Evolutionary conservation across 2,797 vertebrate species (phyloP).

Genomic region (Sebastes vulpes): DNA sequence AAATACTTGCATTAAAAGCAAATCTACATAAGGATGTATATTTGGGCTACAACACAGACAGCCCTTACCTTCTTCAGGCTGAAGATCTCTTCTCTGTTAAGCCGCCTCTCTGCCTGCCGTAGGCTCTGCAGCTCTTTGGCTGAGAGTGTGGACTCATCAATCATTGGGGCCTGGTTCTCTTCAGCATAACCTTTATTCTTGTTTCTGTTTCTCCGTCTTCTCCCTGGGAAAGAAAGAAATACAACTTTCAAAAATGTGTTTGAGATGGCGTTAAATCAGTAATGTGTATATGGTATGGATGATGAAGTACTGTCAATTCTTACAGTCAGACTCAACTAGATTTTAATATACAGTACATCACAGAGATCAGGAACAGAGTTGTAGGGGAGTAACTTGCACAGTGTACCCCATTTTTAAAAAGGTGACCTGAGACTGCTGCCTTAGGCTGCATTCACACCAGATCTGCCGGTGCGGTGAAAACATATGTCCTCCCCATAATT

Average conservation of each 20-base stretch:
- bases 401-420: no score
- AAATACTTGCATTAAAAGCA: not conserved
- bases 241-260: not conserved
- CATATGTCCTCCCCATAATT: no score
- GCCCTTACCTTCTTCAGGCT: conserved; percentile 88
- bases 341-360: not conserved
- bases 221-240: conserved; percentile 71
- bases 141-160: conserved; percentile 88
- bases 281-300: not conserved
- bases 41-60: not conserved
- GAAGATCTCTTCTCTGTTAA: conserved; percentile 88
- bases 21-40: not conserved
- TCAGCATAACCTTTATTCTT: conserved; percentile 82
- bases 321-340: not conserved
- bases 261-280: not conserved
- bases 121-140: conserved; percentile 86
- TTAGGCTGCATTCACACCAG: no score
- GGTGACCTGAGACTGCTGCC: no score
- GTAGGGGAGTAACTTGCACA: not conserved
- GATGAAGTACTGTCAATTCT: not conserved
- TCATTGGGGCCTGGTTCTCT: conserved; percentile 83
- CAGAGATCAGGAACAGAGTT: not conserved
- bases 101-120: conserved; percentile 86
- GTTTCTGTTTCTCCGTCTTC: conserved; percentile 71
- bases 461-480: no score